These are phyloP conservation scores for Lampris incognitus DNA, from an alignment of 2,113 vertebrate genomes.

Conservation along the genomic window DNA sequence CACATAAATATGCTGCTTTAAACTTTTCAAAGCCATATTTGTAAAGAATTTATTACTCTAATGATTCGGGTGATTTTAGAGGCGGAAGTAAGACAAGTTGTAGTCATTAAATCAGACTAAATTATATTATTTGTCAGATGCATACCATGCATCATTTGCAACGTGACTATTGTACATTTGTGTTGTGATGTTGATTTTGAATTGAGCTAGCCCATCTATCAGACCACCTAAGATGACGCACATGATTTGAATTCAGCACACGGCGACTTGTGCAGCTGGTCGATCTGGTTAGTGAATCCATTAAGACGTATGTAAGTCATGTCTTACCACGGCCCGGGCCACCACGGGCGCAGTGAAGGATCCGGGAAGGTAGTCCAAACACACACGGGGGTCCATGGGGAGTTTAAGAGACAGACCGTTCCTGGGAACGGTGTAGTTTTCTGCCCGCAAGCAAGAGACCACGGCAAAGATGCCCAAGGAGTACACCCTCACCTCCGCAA, in stretches of 20 bases:
- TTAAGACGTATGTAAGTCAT: neutral
- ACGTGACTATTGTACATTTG: too few relatives aligned
- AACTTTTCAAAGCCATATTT: too few relatives aligned
- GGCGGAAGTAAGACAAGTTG: too few relatives aligned
- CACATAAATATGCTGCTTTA: too few relatives aligned
- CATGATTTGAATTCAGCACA: neutral
- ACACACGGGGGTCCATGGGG: conserved; percentile 84
- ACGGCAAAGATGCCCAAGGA: conserved; percentile 89
- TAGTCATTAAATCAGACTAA: too few relatives aligned
- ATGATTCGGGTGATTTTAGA: too few relatives aligned
- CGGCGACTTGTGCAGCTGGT: neutral
- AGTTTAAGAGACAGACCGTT: conserved; percentile 83
- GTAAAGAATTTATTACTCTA: too few relatives aligned
- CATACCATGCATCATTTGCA: too few relatives aligned
- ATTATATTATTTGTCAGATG: too few relatives aligned
- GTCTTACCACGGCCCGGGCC: conserved; percentile 85
- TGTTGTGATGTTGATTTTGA: too few relatives aligned
- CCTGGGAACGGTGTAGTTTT: conserved; percentile 85
- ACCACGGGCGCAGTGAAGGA: conserved; percentile 83
- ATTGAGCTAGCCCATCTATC: too few relatives aligned
- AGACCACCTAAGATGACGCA: neutral
- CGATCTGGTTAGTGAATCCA: neutral
- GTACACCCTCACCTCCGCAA: conserved; percentile 86
- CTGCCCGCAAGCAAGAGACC: conserved; percentile 87
- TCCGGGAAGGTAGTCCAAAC: conserved; percentile 85